These are phyloP conservation scores for Dicaeum eximium DNA, from an alignment of 2,113 vertebrate genomes.

Conservation along the genomic window DNA sequence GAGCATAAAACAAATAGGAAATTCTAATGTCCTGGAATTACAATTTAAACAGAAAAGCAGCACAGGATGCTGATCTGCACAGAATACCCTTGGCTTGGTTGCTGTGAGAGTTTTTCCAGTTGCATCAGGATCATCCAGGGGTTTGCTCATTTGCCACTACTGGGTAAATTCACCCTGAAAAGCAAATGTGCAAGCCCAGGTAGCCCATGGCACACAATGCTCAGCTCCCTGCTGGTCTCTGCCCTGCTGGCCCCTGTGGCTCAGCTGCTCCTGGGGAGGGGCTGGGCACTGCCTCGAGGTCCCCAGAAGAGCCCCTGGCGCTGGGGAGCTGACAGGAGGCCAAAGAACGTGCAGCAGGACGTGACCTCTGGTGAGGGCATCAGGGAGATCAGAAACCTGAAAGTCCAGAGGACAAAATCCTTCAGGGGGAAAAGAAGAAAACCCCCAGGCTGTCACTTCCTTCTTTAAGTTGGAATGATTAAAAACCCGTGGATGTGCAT, in stretches of 20 bases:
- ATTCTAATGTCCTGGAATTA: conserved; percentile 21
- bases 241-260: not conserved
- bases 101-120: not conserved
- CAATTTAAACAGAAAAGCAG: not conserved
- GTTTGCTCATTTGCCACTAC: not conserved
- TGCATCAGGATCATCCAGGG: not conserved
- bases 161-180: not conserved
- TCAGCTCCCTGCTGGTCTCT: not conserved
- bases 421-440: not conserved
- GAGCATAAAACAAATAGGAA: conserved; percentile 36
- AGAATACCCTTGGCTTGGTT: not conserved
- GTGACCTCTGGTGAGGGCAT: accelerated
- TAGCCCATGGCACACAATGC: accelerated
- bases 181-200: not conserved
- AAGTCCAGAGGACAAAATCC: not conserved
- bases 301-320: not conserved
- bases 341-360: accelerated
- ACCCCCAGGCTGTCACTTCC: not conserved
- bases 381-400: too few species aligned
- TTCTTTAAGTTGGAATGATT: not conserved
- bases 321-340: not conserved
- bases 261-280: not conserved
- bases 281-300: accelerated
- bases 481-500: accelerated
- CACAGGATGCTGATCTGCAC: not conserved